Base-by-base conservation (phyloP, 2,113 vertebrate genomes). In the Malurus melanocephalus region DNA sequence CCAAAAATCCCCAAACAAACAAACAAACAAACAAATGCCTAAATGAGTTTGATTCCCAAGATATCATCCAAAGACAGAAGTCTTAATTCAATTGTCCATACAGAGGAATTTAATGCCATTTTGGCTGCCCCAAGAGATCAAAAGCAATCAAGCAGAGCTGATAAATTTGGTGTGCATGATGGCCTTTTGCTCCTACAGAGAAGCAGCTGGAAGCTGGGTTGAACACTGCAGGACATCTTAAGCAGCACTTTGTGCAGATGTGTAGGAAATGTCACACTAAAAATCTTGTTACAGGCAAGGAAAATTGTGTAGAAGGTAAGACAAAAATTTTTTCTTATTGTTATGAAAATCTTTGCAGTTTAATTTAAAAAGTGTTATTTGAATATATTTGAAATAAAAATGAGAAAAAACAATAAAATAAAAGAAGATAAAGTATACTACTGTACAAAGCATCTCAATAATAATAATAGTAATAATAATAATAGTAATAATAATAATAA, bases 1-100 rank as follows among this genome's bases (percentile, higher is more conserved):
- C 9, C 0, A 0, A 71, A 62, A 56, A 51, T 9, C 2, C 5
- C 11, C n/a, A 49, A 43, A 27, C 9, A 66, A 65, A 18, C 2
- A 28, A 68, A 45, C 6, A 28, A 56, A 3, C 6, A 35, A 55
- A 30, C 13, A 49, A 86, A 71, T 1, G 7, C 21, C 10, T 22
- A 80, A 51, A 42, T 27, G 5, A 22, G 16, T 52, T 75, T 73
- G 19, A 53, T 60, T 76, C 33, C 26, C 15, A 72, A 28, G 13
- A 40, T 8, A 40, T 0, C 49, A 21, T 64, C 13, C 32, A 45
- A 76, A 71, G 26, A 40, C 6, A 45, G 27, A 72, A 45, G 9
- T 19, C 7, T 72, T 59, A 67, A 80, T 53, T 59, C 43, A 64
- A 45, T 35, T 80, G 15, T n/a, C 19, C 11, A 2, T 76, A 49